phyloP scores from a whole-genome alignment of 2,888 invertebrate species.

The Noctua janthe region DNA sequence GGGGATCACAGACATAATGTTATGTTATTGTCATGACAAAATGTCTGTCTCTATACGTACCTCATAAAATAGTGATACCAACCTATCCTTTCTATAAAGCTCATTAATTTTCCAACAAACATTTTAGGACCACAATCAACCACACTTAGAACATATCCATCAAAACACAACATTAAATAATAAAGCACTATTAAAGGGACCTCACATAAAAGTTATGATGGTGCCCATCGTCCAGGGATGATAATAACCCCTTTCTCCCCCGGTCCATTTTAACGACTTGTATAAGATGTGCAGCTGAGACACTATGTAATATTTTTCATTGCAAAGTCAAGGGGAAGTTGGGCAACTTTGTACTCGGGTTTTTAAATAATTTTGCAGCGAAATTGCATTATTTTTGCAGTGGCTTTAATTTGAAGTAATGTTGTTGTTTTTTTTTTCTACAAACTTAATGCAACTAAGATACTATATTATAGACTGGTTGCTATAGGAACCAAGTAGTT shows the following conservation, averaged over 20 bases:
- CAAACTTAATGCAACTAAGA: background rate
- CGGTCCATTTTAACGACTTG: conserved; percentile 61
- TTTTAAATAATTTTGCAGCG: conserved; percentile 31
- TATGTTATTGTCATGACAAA: background rate
- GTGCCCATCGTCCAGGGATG: conserved; percentile 44
- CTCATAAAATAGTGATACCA: conserved; percentile 9
- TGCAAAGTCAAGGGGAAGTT: conserved; percentile 40
- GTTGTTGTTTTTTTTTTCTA: background rate
- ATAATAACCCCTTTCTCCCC: conserved; percentile 56
- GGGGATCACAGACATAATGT: background rate
- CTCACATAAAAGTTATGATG: conserved; percentile 58
- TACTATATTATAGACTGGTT: background rate
- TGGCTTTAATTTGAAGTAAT: conserved; percentile 7
- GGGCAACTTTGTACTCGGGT: conserved; percentile 41
- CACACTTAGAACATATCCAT: conserved; percentile 40
- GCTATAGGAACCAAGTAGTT: background rate
- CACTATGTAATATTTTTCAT: conserved; percentile 57
- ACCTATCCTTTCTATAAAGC: background rate
- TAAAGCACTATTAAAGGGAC: conserved; percentile 56
- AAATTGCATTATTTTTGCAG: conserved; percentile 28
- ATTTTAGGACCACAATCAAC: conserved; percentile 41
- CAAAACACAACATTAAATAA: conserved; percentile 51
- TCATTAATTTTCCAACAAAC: conserved; percentile 35
- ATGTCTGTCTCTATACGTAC: background rate
- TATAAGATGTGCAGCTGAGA: conserved; percentile 59